Evolutionary conservation across 2,888 invertebrate genomes (phyloP).

Genomic region (Dynastes tityus): DNA sequence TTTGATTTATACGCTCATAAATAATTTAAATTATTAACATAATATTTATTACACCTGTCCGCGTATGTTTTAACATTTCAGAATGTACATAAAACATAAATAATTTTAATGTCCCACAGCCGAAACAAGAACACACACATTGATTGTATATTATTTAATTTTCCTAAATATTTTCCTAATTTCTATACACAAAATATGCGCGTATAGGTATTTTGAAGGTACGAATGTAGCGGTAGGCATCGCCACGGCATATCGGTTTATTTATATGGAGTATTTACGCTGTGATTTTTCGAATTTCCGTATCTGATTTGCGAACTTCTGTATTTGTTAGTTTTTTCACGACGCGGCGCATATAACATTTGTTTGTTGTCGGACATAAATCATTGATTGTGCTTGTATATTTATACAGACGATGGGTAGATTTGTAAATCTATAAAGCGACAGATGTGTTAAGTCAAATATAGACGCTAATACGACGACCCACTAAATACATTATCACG

Average conservation of each 20-base stretch:
- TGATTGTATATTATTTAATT: slow-evolving; percentile 42
- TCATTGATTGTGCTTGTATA: slow-evolving; percentile 32
- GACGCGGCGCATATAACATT: slow-evolving; percentile 1
- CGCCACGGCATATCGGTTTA: slow-evolving; percentile 2
- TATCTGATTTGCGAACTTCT: slow-evolving; percentile 30
- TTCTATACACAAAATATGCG: slow-evolving; percentile 14
- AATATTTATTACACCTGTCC: slow-evolving; percentile 35
- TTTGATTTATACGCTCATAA: slow-evolving; percentile 37
- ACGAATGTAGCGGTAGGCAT: background rate
- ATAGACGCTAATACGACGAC: background rate
- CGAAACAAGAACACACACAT: slow-evolving; percentile 35
- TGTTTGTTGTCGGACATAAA: slow-evolving; percentile 45
- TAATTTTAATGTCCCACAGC: slow-evolving; percentile 20
- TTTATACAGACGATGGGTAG: slow-evolving; percentile 44
- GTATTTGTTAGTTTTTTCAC: slow-evolving; percentile 40
- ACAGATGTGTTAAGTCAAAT: slow-evolving; percentile 43
- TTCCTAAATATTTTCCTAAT: slow-evolving; percentile 37
- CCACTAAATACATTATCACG: background rate
- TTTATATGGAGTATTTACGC: slow-evolving; percentile 25
- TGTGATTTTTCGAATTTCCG: slow-evolving; percentile 37
- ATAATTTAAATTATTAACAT: slow-evolving; percentile 35
- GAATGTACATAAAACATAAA: slow-evolving; percentile 34
- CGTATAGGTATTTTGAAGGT: slow-evolving; percentile 5
- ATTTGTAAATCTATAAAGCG: slow-evolving; percentile 39
- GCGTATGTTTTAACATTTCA: slow-evolving; percentile 18